Evolutionary conservation across 1,140 invertebrate species (phyloP).

Genomic region (Nasonia longicornis): DNA sequence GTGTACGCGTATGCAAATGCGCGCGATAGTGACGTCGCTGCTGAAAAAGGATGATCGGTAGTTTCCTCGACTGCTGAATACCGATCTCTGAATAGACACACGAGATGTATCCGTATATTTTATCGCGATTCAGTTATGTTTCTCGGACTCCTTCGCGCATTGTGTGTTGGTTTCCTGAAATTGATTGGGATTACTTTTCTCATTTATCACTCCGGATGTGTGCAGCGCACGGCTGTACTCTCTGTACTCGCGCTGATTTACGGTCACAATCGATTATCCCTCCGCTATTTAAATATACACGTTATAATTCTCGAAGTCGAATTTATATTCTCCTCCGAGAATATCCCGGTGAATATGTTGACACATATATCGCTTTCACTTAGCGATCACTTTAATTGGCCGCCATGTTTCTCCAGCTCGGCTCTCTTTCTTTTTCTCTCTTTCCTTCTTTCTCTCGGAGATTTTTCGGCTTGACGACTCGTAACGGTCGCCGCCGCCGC

Average conservation of each 20-base stretch:
- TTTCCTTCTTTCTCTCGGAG: constrained; percentile 13
- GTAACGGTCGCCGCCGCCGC: constrained; percentile 29
- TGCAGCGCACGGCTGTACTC: too few relatives aligned
- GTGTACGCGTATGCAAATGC: neutral
- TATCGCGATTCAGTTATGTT: too few relatives aligned
- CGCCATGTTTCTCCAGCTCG: constrained; percentile 18
- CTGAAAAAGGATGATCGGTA: neutral
- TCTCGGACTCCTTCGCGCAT: neutral
- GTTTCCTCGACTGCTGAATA: neutral
- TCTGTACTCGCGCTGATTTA: too few relatives aligned
- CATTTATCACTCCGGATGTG: too few relatives aligned
- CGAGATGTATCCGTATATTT: too few relatives aligned
- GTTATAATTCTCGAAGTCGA: too few relatives aligned
- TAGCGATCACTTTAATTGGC: constrained; percentile 34
- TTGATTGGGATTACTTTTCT: too few relatives aligned
- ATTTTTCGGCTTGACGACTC: constrained; percentile 40
- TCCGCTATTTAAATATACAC: too few relatives aligned
- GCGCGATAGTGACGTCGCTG: too few relatives aligned
- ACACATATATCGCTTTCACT: constrained; percentile 10
- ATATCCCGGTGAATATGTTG: neutral
- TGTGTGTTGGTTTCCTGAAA: too few relatives aligned
- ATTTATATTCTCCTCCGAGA: too few relatives aligned
- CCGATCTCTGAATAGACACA: too few relatives aligned
- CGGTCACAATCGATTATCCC: neutral
- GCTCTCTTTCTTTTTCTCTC: neutral